Conservation (phyloP, 2,888 invertebrate species). For the Ochlodes sylvanus region DNA sequence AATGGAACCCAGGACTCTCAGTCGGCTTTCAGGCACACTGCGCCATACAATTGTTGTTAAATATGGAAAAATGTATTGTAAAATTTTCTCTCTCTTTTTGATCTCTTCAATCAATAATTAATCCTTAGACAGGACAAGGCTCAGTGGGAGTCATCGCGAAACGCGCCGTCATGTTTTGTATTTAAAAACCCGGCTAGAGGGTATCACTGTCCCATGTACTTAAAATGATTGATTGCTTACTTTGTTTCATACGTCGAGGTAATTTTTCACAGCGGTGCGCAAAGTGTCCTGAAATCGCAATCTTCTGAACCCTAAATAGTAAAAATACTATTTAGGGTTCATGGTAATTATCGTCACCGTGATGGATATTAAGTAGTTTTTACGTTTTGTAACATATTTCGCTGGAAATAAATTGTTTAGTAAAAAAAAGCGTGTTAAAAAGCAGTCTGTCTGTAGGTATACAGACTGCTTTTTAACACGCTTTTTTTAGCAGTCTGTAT, state of each 20-base stretch:
- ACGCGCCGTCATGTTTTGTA: constrained; percentile 38
- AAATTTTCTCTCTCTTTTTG: neutral
- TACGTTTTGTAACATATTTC: neutral
- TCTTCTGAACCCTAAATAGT: constrained; percentile 40
- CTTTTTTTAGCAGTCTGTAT: no score
- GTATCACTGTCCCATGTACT: constrained; percentile 19
- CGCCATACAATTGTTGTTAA: no score
- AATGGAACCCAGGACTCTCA: no score
- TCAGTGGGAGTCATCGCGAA: constrained; percentile 5
- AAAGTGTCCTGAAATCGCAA: constrained; percentile 38
- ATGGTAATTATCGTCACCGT: neutral
- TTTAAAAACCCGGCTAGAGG: constrained; percentile 32
- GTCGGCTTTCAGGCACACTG: no score
- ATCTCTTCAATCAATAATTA: constrained; percentile 7
- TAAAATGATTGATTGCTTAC: constrained; percentile 42
- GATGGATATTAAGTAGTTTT: neutral
- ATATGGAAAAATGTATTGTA: no score
- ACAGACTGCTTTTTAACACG: no score
- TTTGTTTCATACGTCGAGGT: constrained; percentile 39
- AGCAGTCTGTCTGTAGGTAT: no score
- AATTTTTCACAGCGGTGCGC: constrained; percentile 41
- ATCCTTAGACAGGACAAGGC: neutral
- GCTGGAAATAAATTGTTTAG: no score
- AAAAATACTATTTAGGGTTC: constrained; percentile 30
- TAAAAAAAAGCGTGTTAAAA: no score